phyloP scores from a whole-genome alignment of 2,113 vertebrate species.

The Lycocorax pyrrhopterus region DNA sequence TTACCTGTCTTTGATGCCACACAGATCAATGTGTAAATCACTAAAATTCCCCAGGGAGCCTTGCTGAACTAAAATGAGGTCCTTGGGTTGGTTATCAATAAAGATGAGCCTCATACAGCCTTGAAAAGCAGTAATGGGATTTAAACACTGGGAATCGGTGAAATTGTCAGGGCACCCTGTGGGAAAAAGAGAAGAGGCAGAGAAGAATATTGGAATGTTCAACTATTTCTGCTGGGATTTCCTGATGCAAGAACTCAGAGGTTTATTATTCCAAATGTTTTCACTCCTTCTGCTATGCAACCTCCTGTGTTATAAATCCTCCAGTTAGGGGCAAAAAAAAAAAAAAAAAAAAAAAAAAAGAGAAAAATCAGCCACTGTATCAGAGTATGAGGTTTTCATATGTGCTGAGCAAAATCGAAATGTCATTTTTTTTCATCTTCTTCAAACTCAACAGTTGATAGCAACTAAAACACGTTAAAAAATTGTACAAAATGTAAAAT shows the following conservation, averaged over 20 bases:
- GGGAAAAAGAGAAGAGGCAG: conserved; percentile 55
- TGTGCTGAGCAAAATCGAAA: neutral
- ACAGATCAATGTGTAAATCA: conserved; percentile 92
- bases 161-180: conserved; percentile 85
- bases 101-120: conserved; percentile 93
- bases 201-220: conserved; percentile 63
- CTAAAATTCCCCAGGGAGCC: conserved; percentile 90
- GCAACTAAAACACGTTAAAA: neutral
- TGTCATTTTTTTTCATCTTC: neutral
- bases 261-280: conserved; percentile 56
- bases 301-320: conserved; percentile 34
- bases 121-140: conserved; percentile 86
- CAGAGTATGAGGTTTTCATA: neutral
- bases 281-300: neutral
- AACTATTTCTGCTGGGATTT: conserved; percentile 61
- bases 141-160: conserved; percentile 79
- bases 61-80: conserved; percentile 90
- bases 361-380: neutral
- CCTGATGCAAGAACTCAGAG: conserved; percentile 35
- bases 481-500: neutral
- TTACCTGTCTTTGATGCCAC: conserved; percentile 98
- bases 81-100: conserved; percentile 91
- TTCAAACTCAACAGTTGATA: neutral
- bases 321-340: neutral
- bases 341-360: too few species aligned